Base-by-base conservation (phyloP, 2,113 vertebrate species). In the Polypterus bichir region DNA sequence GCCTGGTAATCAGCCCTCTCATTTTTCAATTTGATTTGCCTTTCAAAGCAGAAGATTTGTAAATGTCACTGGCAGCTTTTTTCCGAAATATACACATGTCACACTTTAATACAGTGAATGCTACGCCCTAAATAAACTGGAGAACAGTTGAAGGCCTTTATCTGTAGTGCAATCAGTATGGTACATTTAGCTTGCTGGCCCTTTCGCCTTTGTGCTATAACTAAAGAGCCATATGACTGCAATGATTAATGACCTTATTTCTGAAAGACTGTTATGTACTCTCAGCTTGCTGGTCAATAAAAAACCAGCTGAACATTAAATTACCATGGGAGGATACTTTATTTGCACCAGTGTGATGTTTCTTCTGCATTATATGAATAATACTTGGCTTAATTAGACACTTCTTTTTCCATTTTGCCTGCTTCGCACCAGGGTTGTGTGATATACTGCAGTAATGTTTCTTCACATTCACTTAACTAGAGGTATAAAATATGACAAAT, bases 201-300 rank as follows among this genome's bases (percentile, higher is more conserved):
- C 54, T 55, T 55, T 55, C 10, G 2, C 54, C 7, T 55, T 11
- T 55, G 54, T 55, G 54, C 54, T n/a, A 55, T 55, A 55, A 55
- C 54, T 55, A 55, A 55, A 55, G 54, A 55, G 54, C 54, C 54
- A 7, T 55, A 55, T 55, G 54, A 5, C 54, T 55, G 9, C 8
- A 5, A 11, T 55, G 54, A 55, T 55, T 55, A 55, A 55, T 3
- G 54, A 11, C 54, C 54, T 10, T 55, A 55, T n/a, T 55, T 55
- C 54, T 55, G 54, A 55, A 55, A 55, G 54, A 55, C 54, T 55
- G 54, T 11, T 55, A 9, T 11, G 54, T 55, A 11, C 27, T 55
- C 27, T 10, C 54, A 55, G 54, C 27, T 11, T 10, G 10, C n/a
- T 10, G 27, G 54, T 55, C 54, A 55, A 11, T 55, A 55, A 11